These are phyloP conservation scores for Yoshiicerus persimilis DNA, from an alignment of 1,140 invertebrate genomes.

Conservation along the genomic window DNA sequence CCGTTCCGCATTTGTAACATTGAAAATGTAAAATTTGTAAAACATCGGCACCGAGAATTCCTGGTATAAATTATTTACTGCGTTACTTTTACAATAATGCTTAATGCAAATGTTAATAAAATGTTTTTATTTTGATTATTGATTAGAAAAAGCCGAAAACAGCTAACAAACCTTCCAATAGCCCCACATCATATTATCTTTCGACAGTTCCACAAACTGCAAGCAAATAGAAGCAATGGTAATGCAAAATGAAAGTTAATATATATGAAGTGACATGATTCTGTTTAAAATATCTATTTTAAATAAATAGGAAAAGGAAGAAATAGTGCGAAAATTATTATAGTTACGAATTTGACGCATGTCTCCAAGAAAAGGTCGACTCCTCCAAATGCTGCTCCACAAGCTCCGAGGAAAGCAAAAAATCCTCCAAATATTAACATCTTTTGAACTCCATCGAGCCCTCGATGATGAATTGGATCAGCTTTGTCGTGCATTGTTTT, in stretches of 20 bases:
- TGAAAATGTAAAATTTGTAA: constrained; percentile 28
- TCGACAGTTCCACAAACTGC: neutral
- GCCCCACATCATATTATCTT: neutral
- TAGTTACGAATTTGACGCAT: neutral
- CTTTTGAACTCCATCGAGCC: neutral
- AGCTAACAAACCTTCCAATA: neutral
- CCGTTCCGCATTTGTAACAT: constrained; percentile 29
- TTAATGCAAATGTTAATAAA: too few relatives aligned
- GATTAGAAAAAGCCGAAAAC: too few relatives aligned
- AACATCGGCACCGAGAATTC: neutral
- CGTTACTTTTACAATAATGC: too few relatives aligned
- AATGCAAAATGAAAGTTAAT: too few relatives aligned
- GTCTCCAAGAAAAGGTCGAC: neutral
- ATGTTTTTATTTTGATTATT: too few relatives aligned
- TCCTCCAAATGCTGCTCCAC: neutral
- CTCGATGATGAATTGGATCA: too few relatives aligned
- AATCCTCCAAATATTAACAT: neutral
- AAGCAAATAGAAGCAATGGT: too few relatives aligned
- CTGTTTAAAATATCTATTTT: too few relatives aligned
- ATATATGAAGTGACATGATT: too few relatives aligned
- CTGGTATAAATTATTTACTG: too few relatives aligned
- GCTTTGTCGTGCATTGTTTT: neutral
- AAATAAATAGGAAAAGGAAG: too few relatives aligned
- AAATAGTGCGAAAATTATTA: neutral
- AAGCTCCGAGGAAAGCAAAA: neutral